These are phyloP conservation scores for Ptycholaimellus sp. DNA, from an alignment of 2,888 invertebrate species.

Conservation along the genomic window DNA sequence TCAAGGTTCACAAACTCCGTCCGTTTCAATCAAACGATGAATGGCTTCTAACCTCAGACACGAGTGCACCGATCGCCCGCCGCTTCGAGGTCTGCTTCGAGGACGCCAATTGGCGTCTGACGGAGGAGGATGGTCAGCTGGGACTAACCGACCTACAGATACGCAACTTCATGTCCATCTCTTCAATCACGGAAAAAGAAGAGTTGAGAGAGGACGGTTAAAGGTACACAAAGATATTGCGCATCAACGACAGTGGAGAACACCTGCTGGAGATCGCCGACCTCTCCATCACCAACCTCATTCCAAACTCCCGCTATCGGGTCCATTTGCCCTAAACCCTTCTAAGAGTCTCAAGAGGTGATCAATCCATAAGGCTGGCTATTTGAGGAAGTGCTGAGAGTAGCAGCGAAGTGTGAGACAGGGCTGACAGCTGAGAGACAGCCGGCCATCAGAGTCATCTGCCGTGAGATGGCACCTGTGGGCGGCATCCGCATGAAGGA, in stretches of 20 bases:
- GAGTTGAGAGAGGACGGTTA: slow-evolving; percentile 1
- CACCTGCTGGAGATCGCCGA: slow-evolving; percentile 86
- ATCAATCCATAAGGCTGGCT: too few relatives aligned
- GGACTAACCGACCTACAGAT: slow-evolving; percentile 85
- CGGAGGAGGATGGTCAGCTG: slow-evolving; percentile 87
- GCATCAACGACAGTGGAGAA: slow-evolving; percentile 86
- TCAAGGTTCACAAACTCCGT: slow-evolving; percentile 5
- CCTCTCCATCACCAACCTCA: slow-evolving; percentile 70
- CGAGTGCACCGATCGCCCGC: neutral
- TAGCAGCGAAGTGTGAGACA: neutral
- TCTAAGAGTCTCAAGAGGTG: too few relatives aligned
- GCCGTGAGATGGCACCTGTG: slow-evolving; percentile 76
- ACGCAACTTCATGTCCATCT: slow-evolving; percentile 60
- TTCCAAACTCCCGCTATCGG: slow-evolving; percentile 76
- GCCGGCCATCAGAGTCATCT: slow-evolving; percentile 68
- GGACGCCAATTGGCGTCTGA: slow-evolving; percentile 87
- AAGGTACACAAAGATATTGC: slow-evolving; percentile 76
- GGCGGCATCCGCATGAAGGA: slow-evolving; percentile 92
- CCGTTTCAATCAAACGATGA: too few relatives aligned
- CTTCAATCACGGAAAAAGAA: neutral
- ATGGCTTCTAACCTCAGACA: too few relatives aligned
- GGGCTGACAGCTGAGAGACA: slow-evolving; percentile 43
- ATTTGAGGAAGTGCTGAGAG: too few relatives aligned
- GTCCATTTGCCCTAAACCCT: too few relatives aligned
- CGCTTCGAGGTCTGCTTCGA: slow-evolving; percentile 89